Base-by-base conservation (phyloP, 1,140 invertebrate species). In the Drusus annulatus region DNA sequence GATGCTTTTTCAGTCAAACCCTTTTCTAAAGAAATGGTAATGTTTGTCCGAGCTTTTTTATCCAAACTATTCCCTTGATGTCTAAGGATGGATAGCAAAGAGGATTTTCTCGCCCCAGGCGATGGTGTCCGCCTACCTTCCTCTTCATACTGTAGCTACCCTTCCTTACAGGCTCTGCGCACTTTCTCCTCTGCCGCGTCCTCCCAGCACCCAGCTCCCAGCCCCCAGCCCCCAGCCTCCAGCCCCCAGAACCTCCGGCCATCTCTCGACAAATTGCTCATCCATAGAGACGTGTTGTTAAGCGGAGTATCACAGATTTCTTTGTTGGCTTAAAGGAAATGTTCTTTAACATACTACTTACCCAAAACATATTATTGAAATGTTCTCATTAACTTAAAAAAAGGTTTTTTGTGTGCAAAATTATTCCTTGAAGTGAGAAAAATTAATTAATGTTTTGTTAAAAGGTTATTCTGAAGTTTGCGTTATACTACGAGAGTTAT, bases 181-280 rank as follows among this genome's bases (percentile, higher is more conserved):
- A 69, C 36, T 69, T 25, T 50, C 31, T 45, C 65, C 54, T 74
- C 16, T 74, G 7, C 50, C 15, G 28, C 15, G 16, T 15, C 15
- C 54, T 74, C 52, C 50, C 65, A 50, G n/a, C 28, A 51, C 21
- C 21, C 28, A 74, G 52, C 51, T 6, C 52, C 23, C 28, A 51
- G 36, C 50, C 65, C 51, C 10, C 28, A 51, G 51, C 21, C 31
- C 52, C 50, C 65, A 50, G n/a, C 28, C 23, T 15, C 21, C 28
- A 74, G 52, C 51, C 16, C 52, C 23, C 28, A 51, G 36, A 56
- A 74, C 50, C 65, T 69, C 10, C 28, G 69, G 51, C 21, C 31
- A 73, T 73, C 51, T 25, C 25, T 54, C 31, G 69, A 74, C 69
- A 74, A 74, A 74, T 74, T 74, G 69, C 69, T 54, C 69, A 56